Base-by-base conservation (phyloP, 1,140 invertebrate genomes). In the Penaeus indicus region DNA sequence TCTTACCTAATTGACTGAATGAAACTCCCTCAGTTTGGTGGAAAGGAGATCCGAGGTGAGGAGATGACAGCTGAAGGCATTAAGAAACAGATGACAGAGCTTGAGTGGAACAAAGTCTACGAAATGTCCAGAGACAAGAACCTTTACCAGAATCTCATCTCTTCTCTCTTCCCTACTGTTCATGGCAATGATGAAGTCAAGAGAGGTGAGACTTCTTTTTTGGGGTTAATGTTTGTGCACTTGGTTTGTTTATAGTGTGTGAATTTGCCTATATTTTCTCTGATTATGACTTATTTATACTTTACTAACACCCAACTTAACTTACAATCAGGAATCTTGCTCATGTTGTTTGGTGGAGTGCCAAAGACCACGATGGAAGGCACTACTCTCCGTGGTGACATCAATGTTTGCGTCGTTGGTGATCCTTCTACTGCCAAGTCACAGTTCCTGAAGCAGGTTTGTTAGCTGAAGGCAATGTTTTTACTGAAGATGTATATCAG, bases 401-500 rank as follows among this genome's bases (percentile, higher is more conserved):
- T 99, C 84, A 99, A 99, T 92, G 96, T 99, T 87, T 99, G 98
- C 92, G 96, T 99, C 90, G 98, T 99, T 47, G 99, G 99, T 18
- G 99, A 99, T 94, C 99, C 99, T 0, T 98, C 97, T 93, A 99
- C 99, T 7, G 98, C 98, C 5, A 99, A 99, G 93, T 99, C 98
- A 7, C 98, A 99, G 92, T 95, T 99, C 88, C 94, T 99, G 16
- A 99, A 99, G 94, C 97, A 97, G 94, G 95, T 94, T 90, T 75
- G 67, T 42, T 32, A 10, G 21, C 8, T 19, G 27, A 10, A 0
- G 21, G 4, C 38, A 32, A 75, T n/a, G 16, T 75, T 8, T 5
- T 75, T n/a, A 54, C 54, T 42, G 38, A 42, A 2, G 38, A 38
- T 38, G 5, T 38, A 38, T 3, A 3, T 38, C 5, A 38, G 38